These are phyloP conservation scores for Phanerotoma sp. DNA, from an alignment of 2,888 invertebrate genomes.

Conservation along the genomic window DNA sequence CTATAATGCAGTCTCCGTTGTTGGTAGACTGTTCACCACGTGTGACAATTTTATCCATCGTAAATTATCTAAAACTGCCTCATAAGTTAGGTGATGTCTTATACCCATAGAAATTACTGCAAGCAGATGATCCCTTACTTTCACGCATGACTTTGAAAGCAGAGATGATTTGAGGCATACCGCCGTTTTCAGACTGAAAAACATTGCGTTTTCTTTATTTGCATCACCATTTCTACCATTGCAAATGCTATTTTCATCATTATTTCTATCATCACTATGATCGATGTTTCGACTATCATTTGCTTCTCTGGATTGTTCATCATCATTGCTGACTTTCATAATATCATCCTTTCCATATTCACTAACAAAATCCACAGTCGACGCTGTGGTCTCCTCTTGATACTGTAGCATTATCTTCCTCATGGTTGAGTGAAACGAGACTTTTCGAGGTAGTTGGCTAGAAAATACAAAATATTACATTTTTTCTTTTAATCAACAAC, in stretches of 20 bases:
- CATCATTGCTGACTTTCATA: no score
- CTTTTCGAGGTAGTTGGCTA: no score
- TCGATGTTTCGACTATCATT: not conserved
- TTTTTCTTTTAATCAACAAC: no score
- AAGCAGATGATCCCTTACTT: conserved; percentile 5
- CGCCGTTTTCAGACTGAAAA: not conserved
- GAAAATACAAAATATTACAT: no score
- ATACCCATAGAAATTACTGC: not conserved
- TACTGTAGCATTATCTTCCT: no score
- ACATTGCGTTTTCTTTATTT: no score
- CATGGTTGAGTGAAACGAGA: no score
- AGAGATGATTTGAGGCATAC: not conserved
- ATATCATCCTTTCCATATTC: no score
- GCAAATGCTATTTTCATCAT: not conserved
- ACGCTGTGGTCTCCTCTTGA: no score
- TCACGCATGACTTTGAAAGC: no score
- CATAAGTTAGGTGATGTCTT: not conserved
- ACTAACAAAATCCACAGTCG: no score
- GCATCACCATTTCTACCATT: not conserved
- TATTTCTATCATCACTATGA: not conserved
- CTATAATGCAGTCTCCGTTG: not conserved
- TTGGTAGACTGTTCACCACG: not conserved
- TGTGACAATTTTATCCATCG: not conserved
- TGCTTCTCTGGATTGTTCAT: no score
- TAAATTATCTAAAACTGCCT: not conserved